These are phyloP conservation scores for Xylota sylvarum DNA, from an alignment of 2,888 invertebrate genomes.

Conservation along the genomic window DNA sequence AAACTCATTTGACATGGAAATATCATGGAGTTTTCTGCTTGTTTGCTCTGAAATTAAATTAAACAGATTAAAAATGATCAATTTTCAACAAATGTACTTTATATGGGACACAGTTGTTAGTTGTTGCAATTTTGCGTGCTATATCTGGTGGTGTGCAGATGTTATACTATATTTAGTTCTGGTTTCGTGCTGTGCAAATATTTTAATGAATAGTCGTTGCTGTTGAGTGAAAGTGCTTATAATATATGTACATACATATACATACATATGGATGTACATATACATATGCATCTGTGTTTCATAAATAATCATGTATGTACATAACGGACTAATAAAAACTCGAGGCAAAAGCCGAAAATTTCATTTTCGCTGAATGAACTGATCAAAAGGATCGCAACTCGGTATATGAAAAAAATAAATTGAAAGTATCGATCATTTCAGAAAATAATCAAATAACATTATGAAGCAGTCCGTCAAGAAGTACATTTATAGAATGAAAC, in stretches of 20 bases:
- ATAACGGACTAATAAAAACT: too few relatives aligned
- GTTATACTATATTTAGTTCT: background rate
- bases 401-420: too few relatives aligned
- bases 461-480: too few relatives aligned
- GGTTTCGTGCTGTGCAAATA: conserved; percentile 47
- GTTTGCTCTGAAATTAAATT: conserved; percentile 75
- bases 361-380: too few relatives aligned
- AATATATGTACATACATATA: background rate
- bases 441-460: too few relatives aligned
- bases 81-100: conserved; percentile 37
- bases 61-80: conserved; percentile 70
- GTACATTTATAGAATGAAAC: too few relatives aligned
- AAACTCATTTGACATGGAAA: conserved; percentile 70
- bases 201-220: background rate
- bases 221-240: background rate
- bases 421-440: too few relatives aligned
- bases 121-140: conserved; percentile 47
- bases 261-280: too few relatives aligned
- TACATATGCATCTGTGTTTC: too few relatives aligned
- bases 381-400: too few relatives aligned
- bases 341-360: too few relatives aligned
- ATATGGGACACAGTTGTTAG: conserved; percentile 55
- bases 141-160: conserved; percentile 19
- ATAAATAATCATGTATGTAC: too few relatives aligned
- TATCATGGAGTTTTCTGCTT: conserved; percentile 77